Conservation (phyloP, 2,888 invertebrate genomes). For the Thecophora atra region DNA sequence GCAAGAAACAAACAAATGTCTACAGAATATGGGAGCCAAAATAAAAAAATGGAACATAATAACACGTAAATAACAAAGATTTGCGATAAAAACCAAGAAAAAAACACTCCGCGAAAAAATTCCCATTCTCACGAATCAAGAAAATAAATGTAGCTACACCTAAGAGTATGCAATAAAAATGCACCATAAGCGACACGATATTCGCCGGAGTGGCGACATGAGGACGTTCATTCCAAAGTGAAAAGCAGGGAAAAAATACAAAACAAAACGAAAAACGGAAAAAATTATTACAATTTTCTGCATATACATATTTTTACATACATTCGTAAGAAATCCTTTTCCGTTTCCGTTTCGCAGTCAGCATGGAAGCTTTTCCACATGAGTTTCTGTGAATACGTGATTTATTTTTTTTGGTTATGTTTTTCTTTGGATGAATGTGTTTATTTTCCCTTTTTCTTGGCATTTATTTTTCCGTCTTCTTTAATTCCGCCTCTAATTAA, state of each 20-base stretch:
- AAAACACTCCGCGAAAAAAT: too few species aligned
- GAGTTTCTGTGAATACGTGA: background rate
- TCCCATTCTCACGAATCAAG: too few species aligned
- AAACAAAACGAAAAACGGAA: background rate
- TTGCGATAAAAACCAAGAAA: too few species aligned
- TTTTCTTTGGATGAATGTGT: background rate
- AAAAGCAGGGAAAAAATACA: background rate
- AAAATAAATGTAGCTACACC: constrained; percentile 17
- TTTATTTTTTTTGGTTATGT: too few species aligned
- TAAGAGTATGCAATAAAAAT: constrained; percentile 27
- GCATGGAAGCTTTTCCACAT: background rate
- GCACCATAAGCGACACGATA: constrained; percentile 15
- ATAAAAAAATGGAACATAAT: background rate
- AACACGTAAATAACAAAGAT: background rate
- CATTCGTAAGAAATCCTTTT: constrained; percentile 25
- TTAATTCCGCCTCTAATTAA: constrained; percentile 1
- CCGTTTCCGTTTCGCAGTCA: background rate
- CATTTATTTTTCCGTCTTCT: background rate
- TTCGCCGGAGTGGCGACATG: constrained; percentile 17
- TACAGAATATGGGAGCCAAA: background rate
- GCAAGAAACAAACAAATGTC: background rate
- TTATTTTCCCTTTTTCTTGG: too few species aligned
- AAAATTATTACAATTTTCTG: too few species aligned
- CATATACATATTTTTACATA: background rate
- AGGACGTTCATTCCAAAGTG: constrained; percentile 26